Evolutionary conservation across 2,113 vertebrate species (phyloP), one percentile per base, ranked within the genome.

Genomic region (Notothenia coriiceps): DNA sequence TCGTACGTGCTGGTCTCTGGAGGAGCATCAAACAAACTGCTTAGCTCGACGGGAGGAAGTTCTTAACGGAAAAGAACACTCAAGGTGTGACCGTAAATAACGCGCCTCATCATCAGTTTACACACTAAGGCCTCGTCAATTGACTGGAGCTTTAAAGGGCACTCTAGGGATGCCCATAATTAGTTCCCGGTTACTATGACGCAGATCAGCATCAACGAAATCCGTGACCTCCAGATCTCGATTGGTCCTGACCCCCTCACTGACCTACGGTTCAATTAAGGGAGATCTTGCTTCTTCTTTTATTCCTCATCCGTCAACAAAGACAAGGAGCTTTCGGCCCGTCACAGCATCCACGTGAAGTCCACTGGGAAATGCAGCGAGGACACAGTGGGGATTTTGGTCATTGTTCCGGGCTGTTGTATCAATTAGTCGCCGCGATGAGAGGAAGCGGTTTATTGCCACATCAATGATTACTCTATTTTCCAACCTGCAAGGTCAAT

Each of bases 391-490:
- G 72, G 65, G 72, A 85, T 40, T 88, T 76, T 72, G 52, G 79
- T 79, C 84, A 82, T 77, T 88, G 77, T 86, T 82, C 52, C 84
- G 67, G 65, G 77, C 84, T 70, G 84, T 59, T 86, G 74, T 80
- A 91, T 90, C 82, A 90, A 89, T 87, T 84, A 86, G 86, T 54
- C 71, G 78, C 78, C 83, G 67, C 35, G 54, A 60, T 22, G 70
- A 89, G 76, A 66, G 83, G 83, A 84, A 71, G 86, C 59, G 56
- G 86, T 91, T 92, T 88, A 89, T 88, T 76, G 80, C 85, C 86
- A 83, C 83, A 73, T 93, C 89, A 80, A 87, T 89, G 88, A 92
- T 90, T 86, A 84, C 87, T 86, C 81, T 83, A 89, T 91, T 92
- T 90, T 77, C 71, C 80, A 86, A 89, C 87, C 88, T 80, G 82